A percentile compares a stretch with the other conserved stretches of the same genome.
phyloP scores from a whole-genome alignment of 2,888 invertebrate species.

The Dromius quadrimaculatus region DNA sequence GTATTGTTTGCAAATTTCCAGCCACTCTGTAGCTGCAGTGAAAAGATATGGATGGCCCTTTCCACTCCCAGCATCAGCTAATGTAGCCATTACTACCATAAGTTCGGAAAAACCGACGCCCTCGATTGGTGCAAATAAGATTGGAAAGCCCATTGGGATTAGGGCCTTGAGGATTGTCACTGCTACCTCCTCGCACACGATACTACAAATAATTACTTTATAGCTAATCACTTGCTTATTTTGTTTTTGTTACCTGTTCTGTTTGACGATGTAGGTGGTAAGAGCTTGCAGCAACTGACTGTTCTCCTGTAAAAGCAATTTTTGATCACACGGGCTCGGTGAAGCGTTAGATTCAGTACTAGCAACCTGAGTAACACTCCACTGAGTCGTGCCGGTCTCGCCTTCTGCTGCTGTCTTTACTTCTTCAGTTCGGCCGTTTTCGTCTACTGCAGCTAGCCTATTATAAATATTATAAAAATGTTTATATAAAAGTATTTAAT shows the following conservation, averaged over 20 bases:
- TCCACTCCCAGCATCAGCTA: constrained; percentile 88
- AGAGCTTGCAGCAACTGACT: constrained; percentile 78
- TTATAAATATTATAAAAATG: too few species aligned
- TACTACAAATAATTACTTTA: constrained; percentile 61
- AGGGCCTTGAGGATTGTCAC: constrained; percentile 77
- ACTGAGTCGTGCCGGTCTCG: constrained; percentile 36
- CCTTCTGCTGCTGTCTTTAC: constrained; percentile 53
- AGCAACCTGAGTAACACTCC: constrained; percentile 56
- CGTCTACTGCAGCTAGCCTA: constrained; percentile 50
- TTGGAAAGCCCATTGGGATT: constrained; percentile 78
- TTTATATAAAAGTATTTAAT: constrained; percentile 12
- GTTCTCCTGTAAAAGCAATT: constrained; percentile 75
- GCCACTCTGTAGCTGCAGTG: constrained; percentile 84
- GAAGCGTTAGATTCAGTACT: constrained; percentile 58
- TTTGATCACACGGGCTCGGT: constrained; percentile 66
- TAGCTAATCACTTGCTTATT: constrained; percentile 2
- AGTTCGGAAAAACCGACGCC: constrained; percentile 83
- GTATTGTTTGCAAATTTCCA: constrained; percentile 77
- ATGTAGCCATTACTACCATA: constrained; percentile 81
- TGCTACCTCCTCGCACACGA: constrained; percentile 73
- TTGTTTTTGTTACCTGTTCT: constrained; percentile 65
- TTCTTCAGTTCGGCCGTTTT: constrained; percentile 51
- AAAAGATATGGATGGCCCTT: constrained; percentile 85
- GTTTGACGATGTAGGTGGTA: constrained; percentile 79
- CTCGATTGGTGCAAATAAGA: constrained; percentile 74